Percentiles rank a stretch among this genome's conserved stretches.
Conservation (phyloP, 2,797 vertebrate species). For the Notolepis coatsorum region DNA sequence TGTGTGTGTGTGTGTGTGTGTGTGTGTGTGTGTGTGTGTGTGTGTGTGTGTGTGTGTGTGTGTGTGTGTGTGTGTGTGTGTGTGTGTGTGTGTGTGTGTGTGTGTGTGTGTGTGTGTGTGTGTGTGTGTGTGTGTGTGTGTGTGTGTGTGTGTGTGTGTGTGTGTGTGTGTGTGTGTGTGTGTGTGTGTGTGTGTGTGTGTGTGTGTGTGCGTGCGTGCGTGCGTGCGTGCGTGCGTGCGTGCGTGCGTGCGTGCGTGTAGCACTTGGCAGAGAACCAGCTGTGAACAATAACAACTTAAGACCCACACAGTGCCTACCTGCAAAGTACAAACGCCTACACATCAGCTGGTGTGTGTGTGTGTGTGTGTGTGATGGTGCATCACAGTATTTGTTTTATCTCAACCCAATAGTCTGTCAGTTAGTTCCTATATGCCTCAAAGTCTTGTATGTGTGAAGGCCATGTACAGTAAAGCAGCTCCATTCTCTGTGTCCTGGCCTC, state of each 20-base stretch:
- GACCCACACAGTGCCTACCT: conserved; percentile 66
- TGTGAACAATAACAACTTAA: conserved; percentile 42
- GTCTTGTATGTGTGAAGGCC: no score
- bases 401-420: no score
- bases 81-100: conserved; percentile 18
- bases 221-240: not conserved
- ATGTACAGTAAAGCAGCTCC: no score
- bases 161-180: not conserved
- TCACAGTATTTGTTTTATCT: no score
- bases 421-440: no score
- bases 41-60: not conserved
- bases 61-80: conserved; percentile 8
- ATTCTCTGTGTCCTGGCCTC: no score
- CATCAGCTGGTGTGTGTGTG: conserved; percentile 61
- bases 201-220: not conserved
- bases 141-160: not conserved
- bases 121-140: not conserved
- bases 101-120: conserved; percentile 6
- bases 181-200: not conserved
- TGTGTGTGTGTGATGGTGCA: not conserved
- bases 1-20: not conserved
- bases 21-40: not conserved
- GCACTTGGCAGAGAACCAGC: conserved; percentile 39
- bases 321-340: conserved; percentile 70
- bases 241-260: not conserved